Base-by-base conservation (phyloP, 2,888 invertebrate species). In the Drosophila colorata region DNA sequence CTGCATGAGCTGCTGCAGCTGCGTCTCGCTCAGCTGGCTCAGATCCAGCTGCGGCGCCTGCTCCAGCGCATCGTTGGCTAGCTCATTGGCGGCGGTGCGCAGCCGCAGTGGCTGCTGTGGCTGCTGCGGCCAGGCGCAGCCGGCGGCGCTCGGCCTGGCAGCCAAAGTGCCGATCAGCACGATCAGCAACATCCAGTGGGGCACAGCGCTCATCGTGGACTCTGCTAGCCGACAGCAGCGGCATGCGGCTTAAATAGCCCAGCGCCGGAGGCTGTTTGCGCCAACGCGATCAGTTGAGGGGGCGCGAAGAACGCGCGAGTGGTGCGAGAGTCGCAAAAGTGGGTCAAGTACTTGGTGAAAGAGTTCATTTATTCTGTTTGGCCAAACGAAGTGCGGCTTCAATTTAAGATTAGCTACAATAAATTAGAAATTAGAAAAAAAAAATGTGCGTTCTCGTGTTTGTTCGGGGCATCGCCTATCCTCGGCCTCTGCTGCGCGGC, bases 351-450 rank as follows among this genome's bases (percentile, higher is more conserved):
- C 57, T 41, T 33, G 55, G 23, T 47, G 57, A 69, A 69, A 67
- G 60, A 69, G 57, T 69, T 76, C 44, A 68, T 79, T 79, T 76
- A 76, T 78, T 78, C 55, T 57, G 52, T 58, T 51, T 56, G 63
- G 48, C 44, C 48, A 68, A 65, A 69, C 66, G 61, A 55, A 65
- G 56, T 61, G 69, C 28, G 59, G 55, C 78, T 70, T 74, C 61
- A 73, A 66, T 56, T 69, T 53, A 77, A 63, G 38, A 74, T 76
- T 53, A 68, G 60, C 60, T 75, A 72, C 44, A 82, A 87, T 84
- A 83, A 83, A 84, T 83, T 78, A 78, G 66, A 67, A 74, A 33
- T 33, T 33, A 33, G 33, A 33, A 87, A 87, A 82, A 81, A 81
- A 76, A 65, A 74, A 55, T 44, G 28, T 44, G 28, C 57, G 44